phyloP scores from a whole-genome alignment of 1,140 invertebrate species.

The Ericerus pela region DNA sequence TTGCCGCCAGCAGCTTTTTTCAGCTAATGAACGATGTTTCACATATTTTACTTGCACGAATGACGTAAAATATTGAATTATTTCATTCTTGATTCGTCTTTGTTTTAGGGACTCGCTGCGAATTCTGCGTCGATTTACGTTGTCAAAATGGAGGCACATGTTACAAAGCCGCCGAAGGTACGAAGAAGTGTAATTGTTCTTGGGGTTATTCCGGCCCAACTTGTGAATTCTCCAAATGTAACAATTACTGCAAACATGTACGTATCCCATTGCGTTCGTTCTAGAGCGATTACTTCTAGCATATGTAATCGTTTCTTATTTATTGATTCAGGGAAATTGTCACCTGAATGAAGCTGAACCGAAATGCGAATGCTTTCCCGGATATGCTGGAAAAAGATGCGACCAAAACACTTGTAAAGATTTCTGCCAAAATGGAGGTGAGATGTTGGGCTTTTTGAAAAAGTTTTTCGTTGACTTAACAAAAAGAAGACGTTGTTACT shows the following conservation, averaged over 20 bases:
- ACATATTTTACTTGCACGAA: no score
- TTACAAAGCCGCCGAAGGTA: constrained; percentile 19
- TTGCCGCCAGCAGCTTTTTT: not conserved
- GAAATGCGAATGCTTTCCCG: constrained; percentile 31
- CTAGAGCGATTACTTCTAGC: no score
- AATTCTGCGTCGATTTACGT: constrained; percentile 27
- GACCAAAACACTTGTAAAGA: constrained; percentile 38
- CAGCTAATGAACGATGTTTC: not conserved
- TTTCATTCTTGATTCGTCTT: constrained; percentile 13
- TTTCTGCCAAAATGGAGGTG: constrained; percentile 40
- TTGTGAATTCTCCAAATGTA: constrained; percentile 33
- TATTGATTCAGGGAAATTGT: constrained; percentile 27
- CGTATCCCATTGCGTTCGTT: no score
- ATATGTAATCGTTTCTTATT: no score
- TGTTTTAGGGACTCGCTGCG: constrained; percentile 24
- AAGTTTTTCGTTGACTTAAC: no score
- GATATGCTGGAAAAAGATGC: constrained; percentile 40
- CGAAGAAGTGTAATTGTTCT: constrained; percentile 29
- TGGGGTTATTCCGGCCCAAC: constrained; percentile 29
- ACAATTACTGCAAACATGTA: constrained; percentile 28
- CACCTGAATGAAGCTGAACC: constrained; percentile 26
- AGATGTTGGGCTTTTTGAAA: constrained; percentile 6
- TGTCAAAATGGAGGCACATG: constrained; percentile 34
- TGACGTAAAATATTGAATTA: no score
- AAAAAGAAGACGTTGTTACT: no score